Evolutionary conservation across 2,797 vertebrate species (phyloP).

Genomic region (Natrix natrix): DNA sequence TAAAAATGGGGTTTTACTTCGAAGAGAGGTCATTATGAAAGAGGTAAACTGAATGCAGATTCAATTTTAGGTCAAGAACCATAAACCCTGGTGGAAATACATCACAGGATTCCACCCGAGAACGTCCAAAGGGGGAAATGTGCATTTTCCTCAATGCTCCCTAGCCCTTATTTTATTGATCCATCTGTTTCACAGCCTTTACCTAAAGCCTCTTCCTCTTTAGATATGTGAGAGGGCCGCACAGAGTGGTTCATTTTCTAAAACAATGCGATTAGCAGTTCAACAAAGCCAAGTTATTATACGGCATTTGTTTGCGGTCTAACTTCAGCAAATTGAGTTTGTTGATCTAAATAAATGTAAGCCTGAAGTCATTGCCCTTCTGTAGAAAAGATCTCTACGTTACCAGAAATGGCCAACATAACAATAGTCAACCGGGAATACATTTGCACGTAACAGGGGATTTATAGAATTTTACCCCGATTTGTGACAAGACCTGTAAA

Average conservation of each 20-base stretch:
- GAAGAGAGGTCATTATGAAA: background rate
- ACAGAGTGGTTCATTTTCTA: background rate
- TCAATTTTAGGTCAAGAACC: constrained; percentile 1
- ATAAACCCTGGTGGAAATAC: background rate
- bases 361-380: background rate
- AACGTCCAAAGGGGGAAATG: background rate
- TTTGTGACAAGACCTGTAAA: background rate
- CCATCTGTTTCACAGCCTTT: background rate
- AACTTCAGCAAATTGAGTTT: background rate
- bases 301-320: background rate
- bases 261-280: background rate
- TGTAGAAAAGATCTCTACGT: background rate
- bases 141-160: background rate
- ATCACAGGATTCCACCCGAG: fast-evolving
- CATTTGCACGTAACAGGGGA: background rate
- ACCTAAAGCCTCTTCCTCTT: background rate
- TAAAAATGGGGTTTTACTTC: background rate
- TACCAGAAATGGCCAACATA: background rate
- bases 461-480: background rate
- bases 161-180: background rate
- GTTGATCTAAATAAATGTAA: background rate
- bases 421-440: background rate
- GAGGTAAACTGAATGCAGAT: constrained; percentile 33
- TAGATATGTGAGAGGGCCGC: too few species aligned
- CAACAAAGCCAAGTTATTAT: background rate